phyloP scores from a whole-genome alignment of 2,888 invertebrate genomes.

The Rhabditoides inermis region DNA sequence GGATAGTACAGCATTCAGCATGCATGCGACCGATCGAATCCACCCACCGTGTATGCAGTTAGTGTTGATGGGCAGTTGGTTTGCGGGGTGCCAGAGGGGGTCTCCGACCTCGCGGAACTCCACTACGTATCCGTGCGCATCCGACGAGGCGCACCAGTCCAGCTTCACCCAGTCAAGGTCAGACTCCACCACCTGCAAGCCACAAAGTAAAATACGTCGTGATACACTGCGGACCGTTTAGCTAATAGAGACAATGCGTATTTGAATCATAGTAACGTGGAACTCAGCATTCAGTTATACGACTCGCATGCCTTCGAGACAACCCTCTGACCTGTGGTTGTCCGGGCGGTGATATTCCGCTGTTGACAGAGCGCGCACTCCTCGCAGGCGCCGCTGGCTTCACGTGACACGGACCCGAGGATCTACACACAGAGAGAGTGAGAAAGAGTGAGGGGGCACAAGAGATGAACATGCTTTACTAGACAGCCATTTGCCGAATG shows the following conservation, averaged over 20 bases:
- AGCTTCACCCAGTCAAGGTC: conserved; percentile 48
- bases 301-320: too few relatives aligned
- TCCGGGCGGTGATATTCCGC: conserved; percentile 17
- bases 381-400: too few relatives aligned
- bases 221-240: too few relatives aligned
- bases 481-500: too few relatives aligned
- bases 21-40: too few relatives aligned
- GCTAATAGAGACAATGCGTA: too few relatives aligned
- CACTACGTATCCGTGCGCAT: conserved; percentile 38
- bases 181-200: conserved; percentile 38
- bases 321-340: conserved; percentile 31
- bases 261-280: too few relatives aligned
- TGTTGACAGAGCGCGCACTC: conserved; percentile 10
- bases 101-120: conserved; percentile 49
- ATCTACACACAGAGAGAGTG: conserved; percentile 9
- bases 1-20: too few relatives aligned
- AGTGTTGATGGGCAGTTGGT: conserved; percentile 34
- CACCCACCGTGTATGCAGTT: conserved; percentile 37
- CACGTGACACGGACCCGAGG: too few relatives aligned
- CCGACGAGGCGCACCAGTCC: conserved; percentile 38
- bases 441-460: too few relatives aligned
- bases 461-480: too few relatives aligned
- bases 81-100: conserved; percentile 42
- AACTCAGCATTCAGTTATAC: too few relatives aligned
- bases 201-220: neutral